A percentile compares a stretch with the other conserved stretches of the same genome.
Conservation (phyloP, 2,113 vertebrate species). For the Zapus hudsonius region DNA sequence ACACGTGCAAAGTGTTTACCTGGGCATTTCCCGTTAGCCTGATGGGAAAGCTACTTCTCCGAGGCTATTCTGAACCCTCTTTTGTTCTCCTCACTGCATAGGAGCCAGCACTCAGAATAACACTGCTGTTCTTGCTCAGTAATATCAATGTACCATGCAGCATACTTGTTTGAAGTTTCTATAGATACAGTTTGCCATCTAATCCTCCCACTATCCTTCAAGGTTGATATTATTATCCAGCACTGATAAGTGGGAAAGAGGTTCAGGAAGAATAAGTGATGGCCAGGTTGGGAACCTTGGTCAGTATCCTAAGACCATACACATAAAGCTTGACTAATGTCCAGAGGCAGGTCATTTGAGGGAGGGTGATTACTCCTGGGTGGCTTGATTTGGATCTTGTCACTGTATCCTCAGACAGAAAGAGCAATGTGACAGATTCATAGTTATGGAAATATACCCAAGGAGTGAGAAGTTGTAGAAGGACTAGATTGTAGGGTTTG, state of each 20-base stretch:
- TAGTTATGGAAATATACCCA: not conserved
- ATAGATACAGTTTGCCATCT: not conserved
- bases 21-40: not conserved
- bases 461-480: not conserved
- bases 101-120: not conserved
- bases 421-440: not conserved
- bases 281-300: not conserved
- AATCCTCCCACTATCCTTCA: not conserved
- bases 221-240: not conserved
- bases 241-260: not conserved
- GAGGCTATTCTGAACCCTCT: not conserved
- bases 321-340: not conserved
- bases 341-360: not conserved
- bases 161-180: not conserved
- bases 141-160: not conserved
- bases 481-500: not conserved
- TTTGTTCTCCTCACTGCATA: not conserved
- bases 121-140: not conserved
- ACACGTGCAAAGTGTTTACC: not conserved
- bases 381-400: conserved; percentile 22
- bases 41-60: not conserved
- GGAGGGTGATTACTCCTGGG: not conserved
- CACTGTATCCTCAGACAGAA: not conserved
- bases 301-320: not conserved
- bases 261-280: not conserved